Percentiles rank a stretch among this genome's conserved stretches.
Conservation (phyloP, 2,888 invertebrate genomes). For the Cryptocheilus praepositus region DNA sequence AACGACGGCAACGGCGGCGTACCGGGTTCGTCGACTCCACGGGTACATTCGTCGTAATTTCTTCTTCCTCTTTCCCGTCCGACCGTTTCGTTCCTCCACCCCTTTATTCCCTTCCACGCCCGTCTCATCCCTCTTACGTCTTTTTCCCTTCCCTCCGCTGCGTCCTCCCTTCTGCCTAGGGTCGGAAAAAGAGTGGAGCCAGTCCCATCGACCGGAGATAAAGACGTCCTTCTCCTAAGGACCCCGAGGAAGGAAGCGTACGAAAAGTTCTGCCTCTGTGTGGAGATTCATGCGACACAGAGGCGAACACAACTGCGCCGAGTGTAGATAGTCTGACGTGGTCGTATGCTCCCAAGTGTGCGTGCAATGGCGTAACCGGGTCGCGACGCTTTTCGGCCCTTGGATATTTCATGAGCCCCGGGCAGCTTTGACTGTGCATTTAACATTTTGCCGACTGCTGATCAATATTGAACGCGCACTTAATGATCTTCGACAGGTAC, state of each 20-base stretch:
- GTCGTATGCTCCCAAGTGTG: no score
- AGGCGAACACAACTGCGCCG: slow-evolving; percentile 4
- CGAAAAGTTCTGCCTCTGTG: slow-evolving; percentile 25
- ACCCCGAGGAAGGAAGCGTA: slow-evolving; percentile 35
- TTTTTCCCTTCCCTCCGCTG: not conserved
- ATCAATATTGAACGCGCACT: no score
- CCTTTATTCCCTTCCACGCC: not conserved
- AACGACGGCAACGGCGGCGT: slow-evolving; percentile 42
- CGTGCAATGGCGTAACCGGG: slow-evolving; percentile 40
- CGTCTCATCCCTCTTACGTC: slow-evolving; percentile 22
- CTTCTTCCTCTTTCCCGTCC: slow-evolving; percentile 1
- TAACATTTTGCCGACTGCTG: no score
- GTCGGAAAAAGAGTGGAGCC: slow-evolving; percentile 26
- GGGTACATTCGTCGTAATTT: slow-evolving; percentile 12
- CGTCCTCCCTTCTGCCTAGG: slow-evolving; percentile 25
- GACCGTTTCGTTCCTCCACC: not conserved
- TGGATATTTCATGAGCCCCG: no score
- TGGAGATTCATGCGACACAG: no score
- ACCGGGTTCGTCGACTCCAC: slow-evolving; percentile 48
- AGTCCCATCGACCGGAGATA: slow-evolving; percentile 43
- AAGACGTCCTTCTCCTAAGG: slow-evolving; percentile 50
- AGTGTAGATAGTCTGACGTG: no score
- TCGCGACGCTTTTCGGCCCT: no score
- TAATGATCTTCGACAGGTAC: no score
- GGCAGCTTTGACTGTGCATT: no score